Conservation (phyloP, 2,888 invertebrate genomes). For the Hofmannophila pseudospretella region DNA sequence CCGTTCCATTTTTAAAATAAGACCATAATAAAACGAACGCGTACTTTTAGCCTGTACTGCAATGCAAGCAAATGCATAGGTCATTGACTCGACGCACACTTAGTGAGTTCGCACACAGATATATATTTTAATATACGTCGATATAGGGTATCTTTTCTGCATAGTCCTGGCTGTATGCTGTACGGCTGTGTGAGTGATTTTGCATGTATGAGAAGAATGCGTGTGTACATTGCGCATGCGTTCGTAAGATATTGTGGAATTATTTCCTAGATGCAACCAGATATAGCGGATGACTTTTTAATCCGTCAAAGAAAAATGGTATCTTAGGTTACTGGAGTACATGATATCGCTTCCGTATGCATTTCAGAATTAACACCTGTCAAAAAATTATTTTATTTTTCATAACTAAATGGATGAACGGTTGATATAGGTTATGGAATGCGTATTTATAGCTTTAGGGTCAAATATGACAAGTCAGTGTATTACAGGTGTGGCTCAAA, state of each 20-base stretch:
- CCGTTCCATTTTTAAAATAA: slow-evolving; percentile 74
- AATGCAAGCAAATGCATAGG: slow-evolving; percentile 74
- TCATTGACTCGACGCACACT: slow-evolving; percentile 67
- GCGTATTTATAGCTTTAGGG: too few relatives aligned
- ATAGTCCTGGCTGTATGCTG: slow-evolving; percentile 37
- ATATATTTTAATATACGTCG: slow-evolving; percentile 15
- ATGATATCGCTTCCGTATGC: too few relatives aligned
- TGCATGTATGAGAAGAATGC: slow-evolving; percentile 76
- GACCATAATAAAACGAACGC: slow-evolving; percentile 76
- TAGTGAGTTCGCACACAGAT: slow-evolving; percentile 34
- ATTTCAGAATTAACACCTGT: too few relatives aligned
- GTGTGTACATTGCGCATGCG: slow-evolving; percentile 60
- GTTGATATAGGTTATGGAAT: too few relatives aligned
- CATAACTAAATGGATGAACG: too few relatives aligned
- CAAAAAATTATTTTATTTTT: too few relatives aligned
- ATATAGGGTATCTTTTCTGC: slow-evolving; percentile 35
- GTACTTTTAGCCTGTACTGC: slow-evolving; percentile 76
- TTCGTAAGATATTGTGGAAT: slow-evolving; percentile 73
- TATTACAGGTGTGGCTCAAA: too few relatives aligned
- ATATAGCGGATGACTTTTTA: slow-evolving; percentile 37
- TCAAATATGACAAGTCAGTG: too few relatives aligned
- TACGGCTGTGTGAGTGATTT: slow-evolving; percentile 65
- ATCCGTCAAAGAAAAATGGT: too few relatives aligned
- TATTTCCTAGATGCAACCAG: slow-evolving; percentile 70
- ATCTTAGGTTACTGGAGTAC: too few relatives aligned